Evolutionary conservation across 2,113 vertebrate genomes (phyloP), one percentile per base, ranked within the genome.

Genomic region (Corythoichthys haematopterus): DNA sequence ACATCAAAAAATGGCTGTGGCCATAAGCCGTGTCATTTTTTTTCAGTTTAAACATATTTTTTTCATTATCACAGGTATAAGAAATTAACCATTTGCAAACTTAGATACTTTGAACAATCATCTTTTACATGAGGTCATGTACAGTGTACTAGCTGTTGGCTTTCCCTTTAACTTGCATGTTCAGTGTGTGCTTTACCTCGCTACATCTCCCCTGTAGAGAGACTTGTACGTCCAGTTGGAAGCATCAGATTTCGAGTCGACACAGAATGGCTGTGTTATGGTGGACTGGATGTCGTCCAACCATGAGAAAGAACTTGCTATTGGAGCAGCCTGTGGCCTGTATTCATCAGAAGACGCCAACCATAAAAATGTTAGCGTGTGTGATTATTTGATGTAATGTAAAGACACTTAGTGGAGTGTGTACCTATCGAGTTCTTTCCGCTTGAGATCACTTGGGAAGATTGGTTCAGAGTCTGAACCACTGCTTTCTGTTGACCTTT

Each of bases 211-310:
- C 46, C 94, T 94, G 85, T 99, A 98, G 10, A 98, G 86, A 6
- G 95, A 97, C 77, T 95, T 98, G 68, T 98, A 99, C 35, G 95
- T 91, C 97, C 95, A 98, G 90, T 99, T 98, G 53, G 94, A 91
- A 43, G 87, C 84, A 72, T 99, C 97, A 0, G 94, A 84, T 63
- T 94, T 97, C 76, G 87, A 91, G 81, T 98, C 96, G 64, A 93
- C 88, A n/a, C 92, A 92, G 89, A 96, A 99, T 0, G 79, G 84
- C 61, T 91, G 91, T 59, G 84, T 75, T 0, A 84, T 80, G 66
- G 85, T 77, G 8, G 72, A 58, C 84, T 92, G 84, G 37, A 94
- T 0, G 53, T 99, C 97, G 77, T 98, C 97, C 40, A 98, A 90
- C 96, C 97, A 98, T 69, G 92, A 71, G 56, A 90, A 91, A 50